phyloP scores from a whole-genome alignment of 2,797 vertebrate genomes.

The Neosilurus mollespiculum region DNA sequence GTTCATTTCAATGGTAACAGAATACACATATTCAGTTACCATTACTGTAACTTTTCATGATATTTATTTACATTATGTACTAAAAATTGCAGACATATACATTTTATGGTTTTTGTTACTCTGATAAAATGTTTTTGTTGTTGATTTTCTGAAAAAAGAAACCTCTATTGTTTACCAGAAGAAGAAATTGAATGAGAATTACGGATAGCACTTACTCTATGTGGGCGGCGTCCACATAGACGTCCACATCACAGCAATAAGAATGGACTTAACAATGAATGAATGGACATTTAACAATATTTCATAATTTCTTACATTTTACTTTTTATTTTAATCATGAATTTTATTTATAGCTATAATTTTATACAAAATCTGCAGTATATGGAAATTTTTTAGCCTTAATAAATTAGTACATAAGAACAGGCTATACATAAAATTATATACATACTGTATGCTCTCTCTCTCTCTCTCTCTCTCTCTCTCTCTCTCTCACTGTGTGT shows the following conservation, averaged over 20 bases:
- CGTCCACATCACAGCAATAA: no score
- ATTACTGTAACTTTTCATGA: not conserved
- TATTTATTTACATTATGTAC: not conserved
- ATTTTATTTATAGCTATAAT: not conserved
- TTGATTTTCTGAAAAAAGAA: not conserved
- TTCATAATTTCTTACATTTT: not conserved
- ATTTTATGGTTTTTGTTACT: no score
- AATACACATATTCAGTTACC: no score
- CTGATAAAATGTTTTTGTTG: no score
- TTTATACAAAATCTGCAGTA: not conserved
- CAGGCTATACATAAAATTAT: not conserved
- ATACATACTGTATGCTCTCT: not conserved
- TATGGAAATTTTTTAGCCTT: not conserved
- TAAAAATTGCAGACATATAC: not conserved
- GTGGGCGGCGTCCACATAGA: no score
- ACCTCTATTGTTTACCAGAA: not conserved
- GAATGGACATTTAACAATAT: not conserved
- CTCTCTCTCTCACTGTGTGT: not conserved
- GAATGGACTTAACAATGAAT: no score
- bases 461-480: no score
- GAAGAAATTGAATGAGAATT: not conserved
- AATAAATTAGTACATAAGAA: not conserved
- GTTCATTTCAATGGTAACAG: no score
- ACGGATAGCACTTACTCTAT: not conserved
- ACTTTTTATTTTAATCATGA: not conserved